These are phyloP conservation scores for Cynopterus brachyotis DNA, from an alignment of 2,113 vertebrate species.

Conservation along the genomic window DNA sequence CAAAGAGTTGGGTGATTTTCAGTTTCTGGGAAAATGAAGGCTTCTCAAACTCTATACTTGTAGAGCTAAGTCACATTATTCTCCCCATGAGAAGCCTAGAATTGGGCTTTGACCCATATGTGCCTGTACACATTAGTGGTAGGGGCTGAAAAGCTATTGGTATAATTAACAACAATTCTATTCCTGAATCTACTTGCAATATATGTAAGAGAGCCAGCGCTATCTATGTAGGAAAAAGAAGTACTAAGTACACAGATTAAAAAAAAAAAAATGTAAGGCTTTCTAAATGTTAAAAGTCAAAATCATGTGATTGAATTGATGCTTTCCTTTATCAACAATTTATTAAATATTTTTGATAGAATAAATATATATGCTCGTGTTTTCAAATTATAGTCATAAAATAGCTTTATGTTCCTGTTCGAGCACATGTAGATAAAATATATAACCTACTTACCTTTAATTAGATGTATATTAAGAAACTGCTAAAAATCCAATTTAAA, in stretches of 20 bases:
- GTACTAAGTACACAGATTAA: not conserved
- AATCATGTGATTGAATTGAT: not conserved
- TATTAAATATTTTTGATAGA: not conserved
- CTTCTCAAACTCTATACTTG: not conserved
- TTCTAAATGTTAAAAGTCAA: not conserved
- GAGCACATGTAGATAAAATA: not conserved
- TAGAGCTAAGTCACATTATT: not conserved
- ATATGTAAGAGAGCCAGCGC: not conserved
- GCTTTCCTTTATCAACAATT: not conserved
- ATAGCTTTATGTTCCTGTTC: not conserved
- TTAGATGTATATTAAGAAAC: not conserved
- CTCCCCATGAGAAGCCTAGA: fast-evolving
- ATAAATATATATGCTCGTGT: not conserved
- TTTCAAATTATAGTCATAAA: not conserved
- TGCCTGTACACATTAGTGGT: not conserved
- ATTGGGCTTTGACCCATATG: not conserved
- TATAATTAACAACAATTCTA: not conserved
- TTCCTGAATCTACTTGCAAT: not conserved
- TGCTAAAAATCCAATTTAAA: not conserved
- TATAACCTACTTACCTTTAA: not conserved
- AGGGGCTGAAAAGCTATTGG: not conserved
- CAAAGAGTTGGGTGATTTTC: not conserved
- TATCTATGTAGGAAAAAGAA: not conserved
- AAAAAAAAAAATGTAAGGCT: not conserved
- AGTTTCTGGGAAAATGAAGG: not conserved